Percentiles rank a stretch among this genome's conserved stretches.
Conservation (phyloP, 2,113 vertebrate species). For the Vulpes vulpes region DNA sequence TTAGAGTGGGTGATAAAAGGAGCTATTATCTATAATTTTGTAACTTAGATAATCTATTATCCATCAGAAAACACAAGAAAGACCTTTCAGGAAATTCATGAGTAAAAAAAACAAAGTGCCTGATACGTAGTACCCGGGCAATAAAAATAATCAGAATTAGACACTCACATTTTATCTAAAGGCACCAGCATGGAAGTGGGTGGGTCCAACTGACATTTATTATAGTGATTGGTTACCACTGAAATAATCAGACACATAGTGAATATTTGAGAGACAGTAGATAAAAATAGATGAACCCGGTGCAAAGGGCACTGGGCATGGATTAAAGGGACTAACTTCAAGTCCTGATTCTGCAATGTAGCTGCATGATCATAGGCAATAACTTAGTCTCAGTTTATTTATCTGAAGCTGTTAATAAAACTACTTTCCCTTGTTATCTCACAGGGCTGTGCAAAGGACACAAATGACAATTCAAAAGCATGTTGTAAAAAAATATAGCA, state of each 20-base stretch:
- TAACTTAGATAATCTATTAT: not conserved
- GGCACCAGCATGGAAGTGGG: not conserved
- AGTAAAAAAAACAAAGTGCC: not conserved
- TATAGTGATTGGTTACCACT: not conserved
- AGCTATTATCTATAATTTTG: constrained; percentile 4
- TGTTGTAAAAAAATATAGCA: constrained; percentile 13
- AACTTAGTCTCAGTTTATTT: not conserved
- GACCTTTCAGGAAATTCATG: not conserved
- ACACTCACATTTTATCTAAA: not conserved
- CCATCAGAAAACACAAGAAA: constrained; percentile 41
- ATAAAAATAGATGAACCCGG: not conserved
- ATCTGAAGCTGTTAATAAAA: constrained; percentile 7
- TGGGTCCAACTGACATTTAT: not conserved
- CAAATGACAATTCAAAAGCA: constrained; percentile 34
- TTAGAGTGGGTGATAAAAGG: not conserved
- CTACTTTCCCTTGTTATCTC: not conserved
- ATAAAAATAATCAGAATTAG: not conserved
- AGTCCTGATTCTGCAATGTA: not conserved
- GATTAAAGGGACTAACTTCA: not conserved
- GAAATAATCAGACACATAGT: not conserved
- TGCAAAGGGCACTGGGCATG: not conserved
- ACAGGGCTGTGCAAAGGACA: not conserved
- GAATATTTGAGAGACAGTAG: not conserved
- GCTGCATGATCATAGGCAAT: not conserved
- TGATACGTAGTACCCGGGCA: not conserved